Evolutionary conservation across 2,888 invertebrate species (phyloP).

Genomic region (Cerceris rybyensis): DNA sequence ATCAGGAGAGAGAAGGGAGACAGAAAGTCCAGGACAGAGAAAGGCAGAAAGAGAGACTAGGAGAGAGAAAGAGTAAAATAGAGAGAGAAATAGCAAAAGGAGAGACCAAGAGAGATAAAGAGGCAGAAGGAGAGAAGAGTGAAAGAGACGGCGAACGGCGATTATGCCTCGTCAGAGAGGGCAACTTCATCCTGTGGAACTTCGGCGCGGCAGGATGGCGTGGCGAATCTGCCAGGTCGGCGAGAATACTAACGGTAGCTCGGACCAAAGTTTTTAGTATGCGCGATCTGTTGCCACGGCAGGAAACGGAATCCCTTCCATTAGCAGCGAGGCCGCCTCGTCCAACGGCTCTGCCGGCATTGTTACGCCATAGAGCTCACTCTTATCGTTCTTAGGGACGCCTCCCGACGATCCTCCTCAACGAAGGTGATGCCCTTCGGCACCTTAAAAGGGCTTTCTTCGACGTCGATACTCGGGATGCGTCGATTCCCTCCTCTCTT

Average conservation of each 20-base stretch:
- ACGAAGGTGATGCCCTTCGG: conserved; percentile 57
- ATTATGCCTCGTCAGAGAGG: not conserved
- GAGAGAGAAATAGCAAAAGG: too few species aligned
- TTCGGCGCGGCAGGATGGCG: not conserved
- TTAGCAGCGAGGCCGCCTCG: conserved; percentile 53
- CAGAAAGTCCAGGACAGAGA: too few species aligned
- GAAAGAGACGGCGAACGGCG: not conserved
- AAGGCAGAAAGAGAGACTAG: too few species aligned
- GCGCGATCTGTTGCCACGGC: conserved; percentile 76
- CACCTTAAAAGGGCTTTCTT: conserved; percentile 60
- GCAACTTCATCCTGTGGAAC: conserved; percentile 1
- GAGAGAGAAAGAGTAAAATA: too few species aligned
- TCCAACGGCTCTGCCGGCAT: conserved; percentile 58
- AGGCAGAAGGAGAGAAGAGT: not conserved
- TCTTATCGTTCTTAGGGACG: conserved; percentile 63
- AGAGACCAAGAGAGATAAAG: too few species aligned
- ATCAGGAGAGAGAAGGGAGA: too few species aligned
- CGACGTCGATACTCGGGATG: conserved; percentile 17
- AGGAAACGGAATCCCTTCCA: conserved; percentile 78
- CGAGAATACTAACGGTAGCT: conserved; percentile 40
- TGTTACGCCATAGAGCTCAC: conserved; percentile 66
- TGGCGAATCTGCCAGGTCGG: not conserved
- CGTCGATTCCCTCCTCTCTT: conserved; percentile 7
- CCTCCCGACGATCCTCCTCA: conserved; percentile 28
- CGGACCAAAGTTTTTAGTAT: conserved; percentile 72